A percentile compares a stretch with the other conserved stretches of the same genome.
Conservation (phyloP, 2,888 invertebrate genomes). For the Drosophila leonis region DNA sequence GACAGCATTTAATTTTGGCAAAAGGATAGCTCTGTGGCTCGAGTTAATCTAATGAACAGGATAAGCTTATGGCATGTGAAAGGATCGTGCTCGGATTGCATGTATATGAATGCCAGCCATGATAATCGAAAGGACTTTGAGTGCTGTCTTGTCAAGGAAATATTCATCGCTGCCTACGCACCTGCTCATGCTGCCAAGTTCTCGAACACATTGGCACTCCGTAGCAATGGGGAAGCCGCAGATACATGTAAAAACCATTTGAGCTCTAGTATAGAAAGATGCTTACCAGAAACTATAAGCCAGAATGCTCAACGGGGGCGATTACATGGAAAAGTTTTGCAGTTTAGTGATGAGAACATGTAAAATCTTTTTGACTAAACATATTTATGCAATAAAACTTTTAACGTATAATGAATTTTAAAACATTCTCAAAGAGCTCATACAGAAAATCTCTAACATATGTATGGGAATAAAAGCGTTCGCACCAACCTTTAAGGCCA, state of each 20-base stretch:
- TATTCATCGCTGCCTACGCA: conserved; percentile 4
- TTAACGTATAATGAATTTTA: conserved; percentile 30
- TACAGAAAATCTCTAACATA: neutral
- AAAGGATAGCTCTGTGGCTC: neutral
- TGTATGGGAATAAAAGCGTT: neutral
- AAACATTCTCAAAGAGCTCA: conserved; percentile 19
- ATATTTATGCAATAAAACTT: conserved; percentile 57
- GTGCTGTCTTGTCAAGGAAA: neutral
- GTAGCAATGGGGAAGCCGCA: conserved; percentile 56
- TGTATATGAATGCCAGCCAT: neutral
- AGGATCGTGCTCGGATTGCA: conserved; percentile 37
- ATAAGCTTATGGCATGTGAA: conserved; percentile 37
- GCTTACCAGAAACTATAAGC: conserved; percentile 16
- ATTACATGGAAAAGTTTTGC: conserved; percentile 45
- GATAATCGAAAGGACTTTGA: conserved; percentile 11
- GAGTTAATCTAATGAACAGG: conserved; percentile 60
- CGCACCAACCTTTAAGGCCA: neutral
- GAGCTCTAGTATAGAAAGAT: conserved; percentile 34
- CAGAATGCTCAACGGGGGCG: conserved; percentile 4
- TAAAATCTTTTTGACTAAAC: conserved; percentile 43
- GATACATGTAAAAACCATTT: conserved; percentile 72
- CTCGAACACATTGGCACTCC: conserved; percentile 14
- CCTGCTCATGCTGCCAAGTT: neutral
- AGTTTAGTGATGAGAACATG: conserved; percentile 49
- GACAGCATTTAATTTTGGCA: conserved; percentile 42